Evolutionary conservation across 2,888 invertebrate species (phyloP).

Genomic region (Drosophila birchii): DNA sequence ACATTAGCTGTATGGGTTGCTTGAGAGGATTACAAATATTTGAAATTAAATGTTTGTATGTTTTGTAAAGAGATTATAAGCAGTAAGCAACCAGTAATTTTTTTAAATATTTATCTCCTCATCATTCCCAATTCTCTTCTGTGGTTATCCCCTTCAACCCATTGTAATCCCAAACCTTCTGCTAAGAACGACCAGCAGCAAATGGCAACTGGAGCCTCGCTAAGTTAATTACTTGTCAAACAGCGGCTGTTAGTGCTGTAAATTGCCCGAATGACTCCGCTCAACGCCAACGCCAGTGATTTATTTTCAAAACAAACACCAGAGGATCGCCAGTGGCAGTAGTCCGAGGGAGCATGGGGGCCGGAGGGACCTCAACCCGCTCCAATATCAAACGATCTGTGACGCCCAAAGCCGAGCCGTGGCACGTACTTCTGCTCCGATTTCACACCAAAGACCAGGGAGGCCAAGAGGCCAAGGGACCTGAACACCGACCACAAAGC

Average conservation of each 20-base stretch:
- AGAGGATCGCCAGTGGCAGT: conserved; percentile 20
- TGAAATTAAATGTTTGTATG: not conserved
- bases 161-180: conserved; percentile 18
- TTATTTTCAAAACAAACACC: conserved; percentile 75
- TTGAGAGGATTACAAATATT: conserved; percentile 1
- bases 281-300: conserved; percentile 58
- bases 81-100: too few species aligned
- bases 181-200: conserved; percentile 3
- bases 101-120: too few species aligned
- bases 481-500: conserved; percentile 9
- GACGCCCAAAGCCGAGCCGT: conserved; percentile 61
- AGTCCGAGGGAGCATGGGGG: not conserved
- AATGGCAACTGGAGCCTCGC: conserved; percentile 43
- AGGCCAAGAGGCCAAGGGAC: conserved; percentile 16
- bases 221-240: conserved; percentile 78
- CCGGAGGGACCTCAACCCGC: conserved; percentile 20
- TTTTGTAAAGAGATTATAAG: not conserved
- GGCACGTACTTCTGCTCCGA: conserved; percentile 62
- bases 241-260: conserved; percentile 70
- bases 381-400: conserved; percentile 76
- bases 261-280: conserved; percentile 68
- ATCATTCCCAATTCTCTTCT: not conserved
- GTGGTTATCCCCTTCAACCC: not conserved
- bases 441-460: conserved; percentile 38
- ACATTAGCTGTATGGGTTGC: not conserved